Conservation (phyloP, 2,113 vertebrate species). For the Ochotona princeps region DNA sequence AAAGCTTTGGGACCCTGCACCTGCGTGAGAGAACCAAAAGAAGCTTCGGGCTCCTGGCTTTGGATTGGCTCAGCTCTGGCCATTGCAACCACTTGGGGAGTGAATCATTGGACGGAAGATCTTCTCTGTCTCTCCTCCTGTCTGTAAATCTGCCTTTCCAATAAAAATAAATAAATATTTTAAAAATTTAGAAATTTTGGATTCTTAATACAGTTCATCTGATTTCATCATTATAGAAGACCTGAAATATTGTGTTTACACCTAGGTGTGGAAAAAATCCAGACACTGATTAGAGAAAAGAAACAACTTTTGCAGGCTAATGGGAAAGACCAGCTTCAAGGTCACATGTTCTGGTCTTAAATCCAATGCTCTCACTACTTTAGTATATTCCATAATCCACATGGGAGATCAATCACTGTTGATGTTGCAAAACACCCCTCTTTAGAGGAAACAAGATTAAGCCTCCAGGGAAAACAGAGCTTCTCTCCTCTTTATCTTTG, state of each 20-base stretch:
- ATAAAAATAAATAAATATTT: too few relatives aligned
- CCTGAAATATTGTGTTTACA: neutral
- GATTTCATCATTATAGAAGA: conserved; percentile 17
- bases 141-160: too few relatives aligned
- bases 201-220: neutral
- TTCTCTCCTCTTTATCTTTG: neutral
- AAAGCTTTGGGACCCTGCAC: too few relatives aligned
- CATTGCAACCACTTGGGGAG: too few relatives aligned
- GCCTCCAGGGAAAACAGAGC: neutral
- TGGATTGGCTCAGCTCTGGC: too few relatives aligned
- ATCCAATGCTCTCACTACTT: neutral
- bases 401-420: neutral
- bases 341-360: conserved; percentile 29
- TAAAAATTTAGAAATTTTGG: neutral
- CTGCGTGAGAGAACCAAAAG: too few relatives aligned
- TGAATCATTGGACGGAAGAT: too few relatives aligned
- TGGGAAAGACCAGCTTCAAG: neutral
- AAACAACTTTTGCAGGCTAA: neutral
- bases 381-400: neutral
- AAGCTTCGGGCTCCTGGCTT: too few relatives aligned
- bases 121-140: too few relatives aligned
- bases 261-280: neutral
- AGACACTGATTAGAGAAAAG: neutral
- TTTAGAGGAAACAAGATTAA: conserved; percentile 40
- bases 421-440: neutral